phyloP scores from a whole-genome alignment of 2,888 invertebrate species.

The Dugesia japonica region DNA sequence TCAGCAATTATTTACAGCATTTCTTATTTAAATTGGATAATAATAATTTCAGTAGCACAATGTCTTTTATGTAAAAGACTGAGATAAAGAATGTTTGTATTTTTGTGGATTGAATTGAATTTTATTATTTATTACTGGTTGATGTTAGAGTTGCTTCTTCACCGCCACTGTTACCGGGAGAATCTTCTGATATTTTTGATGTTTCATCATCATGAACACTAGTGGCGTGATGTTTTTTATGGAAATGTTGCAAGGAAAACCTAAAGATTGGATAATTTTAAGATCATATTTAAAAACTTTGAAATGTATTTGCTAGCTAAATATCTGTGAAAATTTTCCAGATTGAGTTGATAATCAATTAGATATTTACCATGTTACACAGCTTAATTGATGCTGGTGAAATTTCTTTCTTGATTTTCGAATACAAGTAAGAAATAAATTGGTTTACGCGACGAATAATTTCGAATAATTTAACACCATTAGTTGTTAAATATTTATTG shows the following conservation, averaged over 20 bases:
- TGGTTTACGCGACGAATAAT: too few species aligned
- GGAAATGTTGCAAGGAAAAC: conserved; percentile 69
- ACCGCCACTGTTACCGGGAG: conserved; percentile 66
- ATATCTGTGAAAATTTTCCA: too few species aligned
- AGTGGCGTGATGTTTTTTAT: conserved; percentile 53
- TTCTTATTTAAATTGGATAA: not conserved
- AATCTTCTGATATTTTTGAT: conserved; percentile 73
- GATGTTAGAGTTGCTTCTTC: conserved; percentile 48
- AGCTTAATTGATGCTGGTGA: too few species aligned
- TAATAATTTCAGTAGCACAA: not conserved
- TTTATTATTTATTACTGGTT: not conserved
- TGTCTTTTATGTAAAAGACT: not conserved
- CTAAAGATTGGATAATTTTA: conserved; percentile 34
- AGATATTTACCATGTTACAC: too few species aligned
- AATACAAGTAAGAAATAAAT: too few species aligned
- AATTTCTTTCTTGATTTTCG: too few species aligned
- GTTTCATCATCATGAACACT: conserved; percentile 53
- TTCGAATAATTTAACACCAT: too few species aligned
- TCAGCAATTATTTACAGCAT: conserved; percentile 11
- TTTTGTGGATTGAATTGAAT: not conserved
- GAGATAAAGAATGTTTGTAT: not conserved
- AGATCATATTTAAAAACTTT: too few species aligned
- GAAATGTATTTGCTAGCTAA: too few species aligned
- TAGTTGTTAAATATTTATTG: too few species aligned
- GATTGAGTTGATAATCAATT: too few species aligned